These are phyloP conservation scores for Drosophila melanosoma DNA, from an alignment of 2,888 invertebrate species.

Conservation along the genomic window DNA sequence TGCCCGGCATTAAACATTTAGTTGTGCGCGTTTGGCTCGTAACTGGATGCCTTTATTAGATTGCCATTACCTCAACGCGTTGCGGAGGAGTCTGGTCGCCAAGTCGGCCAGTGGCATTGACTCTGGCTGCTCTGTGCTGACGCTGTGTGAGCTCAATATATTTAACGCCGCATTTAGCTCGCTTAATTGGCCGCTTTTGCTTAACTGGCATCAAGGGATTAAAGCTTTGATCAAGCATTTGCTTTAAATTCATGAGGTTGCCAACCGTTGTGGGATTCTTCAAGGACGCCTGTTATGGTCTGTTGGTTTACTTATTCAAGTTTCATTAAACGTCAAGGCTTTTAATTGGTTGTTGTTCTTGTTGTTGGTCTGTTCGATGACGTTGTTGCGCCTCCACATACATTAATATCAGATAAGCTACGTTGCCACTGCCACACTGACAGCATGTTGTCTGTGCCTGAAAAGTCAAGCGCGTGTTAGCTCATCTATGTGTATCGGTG, in stretches of 20 bases:
- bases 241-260: conserved; percentile 69
- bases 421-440: conserved; percentile 56
- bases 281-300: conserved; percentile 53
- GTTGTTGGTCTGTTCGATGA: conserved; percentile 18
- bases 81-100: conserved; percentile 32
- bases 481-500: conserved; percentile 23
- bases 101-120: conserved; percentile 18
- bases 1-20: conserved; percentile 71
- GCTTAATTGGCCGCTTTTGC: conserved; percentile 72
- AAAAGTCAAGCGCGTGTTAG: conserved; percentile 45
- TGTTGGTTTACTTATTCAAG: conserved; percentile 54
- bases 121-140: conserved; percentile 18
- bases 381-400: conserved; percentile 35
- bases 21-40: conserved; percentile 60
- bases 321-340: conserved; percentile 68
- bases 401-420: conserved; percentile 71
- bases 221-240: conserved; percentile 74
- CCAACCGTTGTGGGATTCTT: conserved; percentile 19
- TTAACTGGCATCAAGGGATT: conserved; percentile 75
- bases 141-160: conserved; percentile 47
- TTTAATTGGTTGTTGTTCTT: conserved; percentile 58
- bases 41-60: conserved; percentile 66
- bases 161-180: conserved; percentile 74
- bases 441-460: conserved; percentile 46
- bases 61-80: conserved; percentile 53